Evolutionary conservation across 2,113 vertebrate species (phyloP), one percentile per base, ranked within the genome.

Genomic region (Tetrax tetrax): DNA sequence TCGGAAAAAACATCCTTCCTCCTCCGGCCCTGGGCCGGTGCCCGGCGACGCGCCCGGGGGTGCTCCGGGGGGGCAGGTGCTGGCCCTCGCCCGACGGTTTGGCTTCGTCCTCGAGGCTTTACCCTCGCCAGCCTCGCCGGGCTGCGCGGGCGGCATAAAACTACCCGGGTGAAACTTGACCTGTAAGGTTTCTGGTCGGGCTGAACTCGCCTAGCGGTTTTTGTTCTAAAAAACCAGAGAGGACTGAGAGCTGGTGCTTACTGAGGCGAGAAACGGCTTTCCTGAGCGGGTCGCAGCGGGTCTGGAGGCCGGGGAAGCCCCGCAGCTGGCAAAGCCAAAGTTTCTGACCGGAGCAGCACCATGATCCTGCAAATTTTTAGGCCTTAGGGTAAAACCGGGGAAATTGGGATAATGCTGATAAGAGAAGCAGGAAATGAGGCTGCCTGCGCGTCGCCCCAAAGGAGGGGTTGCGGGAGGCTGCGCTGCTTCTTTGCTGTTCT

Each of bases 241-340:
- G 17, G 38, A 37, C 13, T 1, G 17, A 12, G 45, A 25, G 47
- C 12, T n/a, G 0, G 27, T 4, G 82, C 25, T 48, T 4, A 1
- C 18, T 31, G 31, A 29, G 41, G 21, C 12, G 17, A 20, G 33
- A 20, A 54, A 12, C 1, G 18, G 37, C 35, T 68, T 53, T 78
- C 10, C n/a, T 7, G 21, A 6, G 59, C 1, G 13, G 43, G 1
- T 27, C 37, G 0, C 45, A 21, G 91, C 33, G 0, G 17, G 4
- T 2, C 43, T 5, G 28, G 65, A 2, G 59, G 31, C 4, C 1
- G 22, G 19, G 1, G 14, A 6, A 78, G 27, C 19, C 51, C 41
- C 51, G 10, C 9, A 1, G 33, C 60, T 38, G 83, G 24, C 18
- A 72, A 89, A 35, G 11, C 7, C 56, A 7, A 88, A 83, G 79